phyloP scores from a whole-genome alignment of 2,113 vertebrate genomes.

The Datnioides undecimradiatus region DNA sequence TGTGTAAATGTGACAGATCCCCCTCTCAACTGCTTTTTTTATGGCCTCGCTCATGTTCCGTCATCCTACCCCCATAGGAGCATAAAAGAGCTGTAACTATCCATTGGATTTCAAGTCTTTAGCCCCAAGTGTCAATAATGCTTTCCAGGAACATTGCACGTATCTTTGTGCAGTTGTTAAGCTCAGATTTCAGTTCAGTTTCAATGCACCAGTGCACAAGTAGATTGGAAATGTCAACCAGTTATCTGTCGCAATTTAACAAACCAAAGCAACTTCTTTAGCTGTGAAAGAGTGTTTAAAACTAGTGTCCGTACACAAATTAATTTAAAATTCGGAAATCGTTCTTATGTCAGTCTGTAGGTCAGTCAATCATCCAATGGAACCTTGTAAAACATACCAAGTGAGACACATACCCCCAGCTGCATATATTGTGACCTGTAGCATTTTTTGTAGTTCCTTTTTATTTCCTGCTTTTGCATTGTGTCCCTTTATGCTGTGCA shows the following conservation, averaged over 20 bases:
- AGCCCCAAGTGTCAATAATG: slow-evolving; percentile 6
- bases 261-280: background rate
- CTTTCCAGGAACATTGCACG: background rate
- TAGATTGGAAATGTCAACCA: background rate
- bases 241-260: background rate
- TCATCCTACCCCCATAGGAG: slow-evolving; percentile 1
- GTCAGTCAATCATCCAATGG: background rate
- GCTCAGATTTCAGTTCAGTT: background rate
- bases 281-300: background rate
- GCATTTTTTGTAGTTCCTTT: background rate
- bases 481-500: no score
- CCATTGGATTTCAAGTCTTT: slow-evolving; percentile 23
- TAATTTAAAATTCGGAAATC: background rate
- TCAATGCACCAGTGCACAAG: background rate
- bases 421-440: background rate
- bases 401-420: background rate
- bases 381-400: background rate
- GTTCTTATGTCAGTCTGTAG: background rate
- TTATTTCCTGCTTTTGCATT: background rate
- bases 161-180: background rate
- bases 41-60: slow-evolving; percentile 21
- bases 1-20: background rate
- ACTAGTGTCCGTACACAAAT: no score
- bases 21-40: slow-evolving; percentile 27
- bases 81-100: slow-evolving; percentile 11